Conservation (phyloP, 2,888 invertebrate genomes). For the Eupithecia centaureata region DNA sequence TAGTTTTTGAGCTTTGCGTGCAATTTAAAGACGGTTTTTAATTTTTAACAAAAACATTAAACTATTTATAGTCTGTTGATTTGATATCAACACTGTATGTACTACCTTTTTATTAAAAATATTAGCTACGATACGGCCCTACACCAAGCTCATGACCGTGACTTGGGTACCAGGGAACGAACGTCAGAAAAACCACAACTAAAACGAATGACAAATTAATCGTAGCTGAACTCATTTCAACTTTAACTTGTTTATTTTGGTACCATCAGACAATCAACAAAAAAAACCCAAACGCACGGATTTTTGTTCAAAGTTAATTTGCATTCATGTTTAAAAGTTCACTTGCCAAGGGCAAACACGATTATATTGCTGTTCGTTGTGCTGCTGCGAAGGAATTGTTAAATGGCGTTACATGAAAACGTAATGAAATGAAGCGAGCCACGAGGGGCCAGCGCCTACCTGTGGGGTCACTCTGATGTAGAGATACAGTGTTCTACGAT, state of each 20-base stretch:
- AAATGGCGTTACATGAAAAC: constrained; percentile 42
- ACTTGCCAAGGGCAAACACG: constrained; percentile 17
- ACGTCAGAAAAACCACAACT: not conserved
- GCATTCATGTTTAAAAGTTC: constrained; percentile 23
- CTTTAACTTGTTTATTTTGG: not conserved
- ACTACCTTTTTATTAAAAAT: too few relatives aligned
- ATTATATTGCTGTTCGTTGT: constrained; percentile 33
- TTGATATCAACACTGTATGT: too few relatives aligned
- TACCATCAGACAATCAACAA: not conserved
- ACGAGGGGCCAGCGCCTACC: constrained; percentile 16
- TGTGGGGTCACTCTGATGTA: not conserved
- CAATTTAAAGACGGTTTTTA: too few relatives aligned
- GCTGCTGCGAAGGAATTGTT: constrained; percentile 35
- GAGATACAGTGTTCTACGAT: too few relatives aligned
- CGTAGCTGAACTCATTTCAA: not conserved
- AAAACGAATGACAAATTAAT: not conserved
- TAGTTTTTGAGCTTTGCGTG: too few relatives aligned
- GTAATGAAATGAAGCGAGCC: constrained; percentile 37
- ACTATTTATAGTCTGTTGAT: too few relatives aligned
- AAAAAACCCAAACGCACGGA: constrained; percentile 8
- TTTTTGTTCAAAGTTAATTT: constrained; percentile 27
- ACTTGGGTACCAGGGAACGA: not conserved
- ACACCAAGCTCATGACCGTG: not conserved
- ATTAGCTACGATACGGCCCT: too few relatives aligned
- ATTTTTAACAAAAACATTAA: too few relatives aligned